Base-by-base conservation (phyloP, 2,888 invertebrate species). In the Frankliniella fusca region DNA sequence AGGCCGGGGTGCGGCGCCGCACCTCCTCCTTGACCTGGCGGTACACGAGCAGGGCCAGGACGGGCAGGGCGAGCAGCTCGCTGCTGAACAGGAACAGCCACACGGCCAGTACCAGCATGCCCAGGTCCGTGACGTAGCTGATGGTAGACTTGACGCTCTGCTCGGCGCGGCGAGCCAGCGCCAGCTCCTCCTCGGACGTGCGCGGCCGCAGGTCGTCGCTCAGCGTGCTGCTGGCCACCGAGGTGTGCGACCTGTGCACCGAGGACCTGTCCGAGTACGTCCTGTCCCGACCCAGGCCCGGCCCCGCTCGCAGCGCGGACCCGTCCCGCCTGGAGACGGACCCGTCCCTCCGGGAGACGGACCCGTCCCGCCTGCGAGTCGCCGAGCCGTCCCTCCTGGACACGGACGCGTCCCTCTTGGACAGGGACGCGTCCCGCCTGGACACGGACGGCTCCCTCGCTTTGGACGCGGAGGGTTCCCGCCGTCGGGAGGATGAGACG, bases 11-110 rank as follows among this genome's bases (percentile, higher is more conserved):
- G 54, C 70, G 70, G 27, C 70, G 70, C 70, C 70, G 23, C 70
- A 76, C 70, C 27, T 76, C 70, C 70, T 93, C 92, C 86, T 93
- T 92, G 84, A 95, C 87, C 87, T 94, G 94, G 83, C 95, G 91
- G 87, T 94, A 95, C 81, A 94, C 92, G 87, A 95, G 92, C 3
- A 95, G 89, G 76, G 92, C 90, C 83, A 95, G 90, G 85, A 95
- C 92, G 54, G 95, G 95, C 85, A 95, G 90, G n/a, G 94, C 94
- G 81, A 94, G 90, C 84, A 93, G 90, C 86, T 94, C 94, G 86
- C 94, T 94, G 86, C 93, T 93, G 86, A 95, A 95, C 82, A 95
- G 88, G 88, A 95, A 95, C 61, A 95, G 90, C 92, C 95, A 95
- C 87, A 93, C 92, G 48, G 95, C 95, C 20, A 95, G 91, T 65